Evolutionary conservation across 2,888 invertebrate genomes (phyloP).

Genomic region (Cryptocheilus praepositus): DNA sequence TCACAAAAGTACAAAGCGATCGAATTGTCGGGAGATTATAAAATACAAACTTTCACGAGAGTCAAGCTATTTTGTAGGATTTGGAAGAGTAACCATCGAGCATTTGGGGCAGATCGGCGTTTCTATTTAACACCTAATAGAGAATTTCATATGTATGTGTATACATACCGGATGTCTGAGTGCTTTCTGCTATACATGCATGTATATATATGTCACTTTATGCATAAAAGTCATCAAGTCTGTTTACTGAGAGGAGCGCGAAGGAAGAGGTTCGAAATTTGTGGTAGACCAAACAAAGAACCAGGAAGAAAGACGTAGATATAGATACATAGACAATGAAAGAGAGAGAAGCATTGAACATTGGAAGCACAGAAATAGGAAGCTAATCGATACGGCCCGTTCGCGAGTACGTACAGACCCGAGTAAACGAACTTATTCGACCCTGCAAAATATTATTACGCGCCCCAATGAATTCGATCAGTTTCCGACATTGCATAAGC

Average conservation of each 20-base stretch:
- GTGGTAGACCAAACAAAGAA: slow-evolving; percentile 1
- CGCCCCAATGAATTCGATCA: slow-evolving; percentile 70
- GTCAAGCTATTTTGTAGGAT: too few species aligned
- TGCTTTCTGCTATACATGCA: too few species aligned
- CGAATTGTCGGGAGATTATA: too few species aligned
- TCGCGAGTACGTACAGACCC: slow-evolving; percentile 57
- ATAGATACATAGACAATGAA: background rate
- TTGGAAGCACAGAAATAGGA: background rate
- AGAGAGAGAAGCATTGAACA: background rate
- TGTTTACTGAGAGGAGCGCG: slow-evolving; percentile 1
- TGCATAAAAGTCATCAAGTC: slow-evolving; percentile 1
- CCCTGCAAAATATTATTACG: slow-evolving; percentile 71
- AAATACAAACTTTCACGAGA: too few species aligned
- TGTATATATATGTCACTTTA: too few species aligned
- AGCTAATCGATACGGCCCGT: slow-evolving; percentile 63
- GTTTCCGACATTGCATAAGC: slow-evolving; percentile 70
- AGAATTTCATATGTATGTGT: too few species aligned
- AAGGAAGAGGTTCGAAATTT: background rate
- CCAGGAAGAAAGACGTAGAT: background rate
- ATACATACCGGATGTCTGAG: too few species aligned
- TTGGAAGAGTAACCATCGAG: too few species aligned
- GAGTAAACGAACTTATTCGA: slow-evolving; percentile 69
- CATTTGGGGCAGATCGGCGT: too few species aligned
- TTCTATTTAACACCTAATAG: too few species aligned
- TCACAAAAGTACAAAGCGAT: too few species aligned